Conservation (phyloP, 2,888 invertebrate species). For the Lamellibrachia satsuma region DNA sequence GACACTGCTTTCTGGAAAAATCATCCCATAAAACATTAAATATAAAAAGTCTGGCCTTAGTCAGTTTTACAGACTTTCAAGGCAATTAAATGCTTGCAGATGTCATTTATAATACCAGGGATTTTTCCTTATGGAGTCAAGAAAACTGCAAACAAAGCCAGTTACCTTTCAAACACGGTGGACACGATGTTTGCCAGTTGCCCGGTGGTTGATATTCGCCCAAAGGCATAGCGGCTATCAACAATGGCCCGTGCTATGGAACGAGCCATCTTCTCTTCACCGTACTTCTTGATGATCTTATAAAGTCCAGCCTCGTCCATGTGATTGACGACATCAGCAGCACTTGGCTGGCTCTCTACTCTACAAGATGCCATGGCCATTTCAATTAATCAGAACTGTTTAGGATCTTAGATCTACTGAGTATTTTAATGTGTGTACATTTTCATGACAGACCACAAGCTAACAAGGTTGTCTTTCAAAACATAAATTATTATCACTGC, state of each 20-base stretch:
- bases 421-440: neutral
- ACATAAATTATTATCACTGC: neutral
- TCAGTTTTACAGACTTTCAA: neutral
- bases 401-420: neutral
- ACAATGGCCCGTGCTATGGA: constrained; percentile 86
- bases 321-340: constrained; percentile 84
- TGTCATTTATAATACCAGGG: no score
- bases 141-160: neutral
- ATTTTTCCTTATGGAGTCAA: neutral
- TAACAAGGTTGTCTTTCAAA: neutral
- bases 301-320: constrained; percentile 81
- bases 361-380: neutral
- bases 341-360: constrained; percentile 60
- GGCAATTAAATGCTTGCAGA: neutral
- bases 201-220: constrained; percentile 81
- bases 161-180: constrained; percentile 30
- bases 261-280: constrained; percentile 87
- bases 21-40: no score
- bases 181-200: constrained; percentile 81
- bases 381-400: neutral
- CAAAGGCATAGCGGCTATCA: constrained; percentile 81
- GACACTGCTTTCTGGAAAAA: no score
- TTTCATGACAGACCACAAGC: neutral
- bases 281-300: constrained; percentile 85
- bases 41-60: neutral